Evolutionary conservation across 1,140 invertebrate genomes (phyloP), one percentile per base, ranked within the genome.

Genomic region (Cydia splendana): DNA sequence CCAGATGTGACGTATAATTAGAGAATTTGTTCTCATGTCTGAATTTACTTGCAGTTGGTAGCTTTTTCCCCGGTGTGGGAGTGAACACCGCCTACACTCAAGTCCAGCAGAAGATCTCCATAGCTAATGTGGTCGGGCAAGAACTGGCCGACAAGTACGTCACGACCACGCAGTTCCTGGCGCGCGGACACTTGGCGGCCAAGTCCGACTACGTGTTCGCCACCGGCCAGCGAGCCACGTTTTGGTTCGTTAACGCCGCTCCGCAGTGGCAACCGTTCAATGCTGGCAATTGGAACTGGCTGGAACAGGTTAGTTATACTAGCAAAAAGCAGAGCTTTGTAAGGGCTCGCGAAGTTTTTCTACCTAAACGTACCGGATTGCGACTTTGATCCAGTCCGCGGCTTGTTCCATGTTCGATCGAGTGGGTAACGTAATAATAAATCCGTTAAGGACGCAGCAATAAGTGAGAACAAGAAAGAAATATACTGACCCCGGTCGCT

Each of bases 221-320:
- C 0, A 87, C 94, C 13, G 94, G 95, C 73, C 95, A 96, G 84
- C 93, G 94, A 1, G 90, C 95, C n/a, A 95, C 95, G 3, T 96
- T 95, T 87, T 94, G 94, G 80, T 96, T 95, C 84, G 94, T 95
- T 10, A 96, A 96, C 82, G 94, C 91, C 4, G 95, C 94, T 4
- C 95, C 95, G 2, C 95, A 95, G 77, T 96, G 95, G 95, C 95
- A 96, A 77, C 93, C 91, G 5, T 95, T 96, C 78, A 96, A 96
- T 79, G 94, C 92, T 71, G 95, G 94, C 51, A 96, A 96, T 86
- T 96, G 95, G 95, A 93, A 93, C 81, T 85, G 76, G 65, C 80
- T 94, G 10, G 93, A 94, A 85, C 86, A 90, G 80, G 92, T 93
- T 80, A 69, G 75, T 69, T 45, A 45, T 12, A 28, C 3, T 28